Evolutionary conservation across 2,888 invertebrate species (phyloP), one percentile per base, ranked within the genome.

Genomic region (Eupithecia inturbata): DNA sequence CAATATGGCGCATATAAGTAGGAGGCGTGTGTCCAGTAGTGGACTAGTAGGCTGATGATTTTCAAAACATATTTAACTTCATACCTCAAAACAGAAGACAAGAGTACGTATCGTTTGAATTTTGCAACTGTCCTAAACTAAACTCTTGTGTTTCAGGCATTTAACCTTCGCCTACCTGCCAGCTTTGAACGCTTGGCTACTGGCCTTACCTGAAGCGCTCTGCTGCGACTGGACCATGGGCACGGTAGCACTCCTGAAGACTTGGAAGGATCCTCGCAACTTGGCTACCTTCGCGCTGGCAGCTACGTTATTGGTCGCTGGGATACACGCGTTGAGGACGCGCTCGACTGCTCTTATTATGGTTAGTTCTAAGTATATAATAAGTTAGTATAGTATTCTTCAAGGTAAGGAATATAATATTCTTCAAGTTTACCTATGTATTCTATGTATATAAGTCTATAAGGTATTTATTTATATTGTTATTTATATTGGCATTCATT

Each of bases 151-250:
- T 45, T 85, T 84, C 89, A 94, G 98, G 77, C 99, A 99, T 88
- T 94, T 99, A 75, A 98, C 99, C 22, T 99, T 98, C 93, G 97
- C 98, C 89, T 99, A 99, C 93, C 95, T 99, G 81, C 96, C 98
- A 78, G 97, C 98, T 70, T 95, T 99, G 79, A 99, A 99, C 93
- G 95, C 97, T 71, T 98, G 98, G 97, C 95, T 99, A 80, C 95
- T 99, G 79, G 95, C 99, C 71, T 96, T 97, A 85, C 99, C 99
- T 2, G 97, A 97, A 81, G 96, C 97, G 82, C 95, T 99, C 72
- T 99, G 99, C 93, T 99, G 99, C 91, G 99, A 99, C 94, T 99
- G 99, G 99, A 99, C 99, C 66, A 99, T 99, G 99, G 99, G 98
- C 70, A 98, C 98, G 10, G 97, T 99, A 73, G 97, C 98, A 0